Conservation (phyloP, 2,888 invertebrate genomes). For the Harpalus rufipes region DNA sequence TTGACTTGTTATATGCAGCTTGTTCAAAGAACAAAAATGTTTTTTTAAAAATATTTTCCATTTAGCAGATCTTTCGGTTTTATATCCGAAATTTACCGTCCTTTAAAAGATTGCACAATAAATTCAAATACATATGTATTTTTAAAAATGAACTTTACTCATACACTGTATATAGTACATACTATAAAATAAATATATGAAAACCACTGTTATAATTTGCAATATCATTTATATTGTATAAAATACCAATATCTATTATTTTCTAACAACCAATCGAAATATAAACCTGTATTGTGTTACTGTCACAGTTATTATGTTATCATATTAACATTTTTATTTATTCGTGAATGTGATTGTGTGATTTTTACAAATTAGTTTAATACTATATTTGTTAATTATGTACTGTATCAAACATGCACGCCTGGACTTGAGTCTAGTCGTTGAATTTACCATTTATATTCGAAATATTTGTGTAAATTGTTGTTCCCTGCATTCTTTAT, state of each 20-base stretch:
- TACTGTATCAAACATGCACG: slow-evolving; percentile 16
- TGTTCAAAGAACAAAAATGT: slow-evolving; percentile 40
- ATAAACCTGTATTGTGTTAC: slow-evolving; percentile 58
- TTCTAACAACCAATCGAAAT: slow-evolving; percentile 47
- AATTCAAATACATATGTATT: slow-evolving; percentile 56
- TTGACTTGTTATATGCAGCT: slow-evolving; percentile 55
- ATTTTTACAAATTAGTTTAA: slow-evolving; percentile 41
- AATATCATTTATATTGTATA: slow-evolving; percentile 48
- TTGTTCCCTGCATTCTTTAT: slow-evolving; percentile 12
- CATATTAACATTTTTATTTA: slow-evolving; percentile 61
- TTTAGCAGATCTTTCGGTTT: slow-evolving; percentile 25
- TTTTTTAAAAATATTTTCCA: slow-evolving; percentile 10
- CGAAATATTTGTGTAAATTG: slow-evolving; percentile 2
- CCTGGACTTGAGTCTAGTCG: slow-evolving; percentile 21
- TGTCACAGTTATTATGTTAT: slow-evolving; percentile 55
- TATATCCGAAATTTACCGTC: slow-evolving; percentile 55
- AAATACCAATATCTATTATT: slow-evolving; percentile 55
- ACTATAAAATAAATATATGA: slow-evolving; percentile 50
- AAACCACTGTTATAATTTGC: slow-evolving; percentile 47
- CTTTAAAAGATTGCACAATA: slow-evolving; percentile 55
- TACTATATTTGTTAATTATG: slow-evolving; percentile 35
- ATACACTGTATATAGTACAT: slow-evolving; percentile 44
- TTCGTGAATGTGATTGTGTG: slow-evolving; percentile 57
- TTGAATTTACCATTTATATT: slow-evolving; percentile 15
- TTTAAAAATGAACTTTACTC: slow-evolving; percentile 55